These are phyloP conservation scores for Nephila pilipes DNA, from an alignment of 1,140 invertebrate genomes.

Conservation along the genomic window DNA sequence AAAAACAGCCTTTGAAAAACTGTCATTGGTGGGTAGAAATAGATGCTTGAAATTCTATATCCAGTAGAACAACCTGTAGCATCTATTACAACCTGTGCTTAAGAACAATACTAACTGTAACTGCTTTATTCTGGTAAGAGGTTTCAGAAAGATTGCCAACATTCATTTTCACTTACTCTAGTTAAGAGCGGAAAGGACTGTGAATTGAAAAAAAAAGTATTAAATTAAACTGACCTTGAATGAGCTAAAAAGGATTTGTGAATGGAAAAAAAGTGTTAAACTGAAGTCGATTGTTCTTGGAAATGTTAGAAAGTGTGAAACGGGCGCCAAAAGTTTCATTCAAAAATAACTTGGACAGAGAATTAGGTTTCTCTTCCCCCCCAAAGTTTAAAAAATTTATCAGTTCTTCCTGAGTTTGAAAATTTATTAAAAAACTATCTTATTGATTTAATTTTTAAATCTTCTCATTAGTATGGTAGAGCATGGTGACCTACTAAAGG, in stretches of 20 bases:
- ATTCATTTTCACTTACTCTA: background rate
- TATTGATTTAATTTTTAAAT: no score
- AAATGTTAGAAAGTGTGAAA: background rate
- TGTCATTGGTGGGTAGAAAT: no score
- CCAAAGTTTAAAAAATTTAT: no score
- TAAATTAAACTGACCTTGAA: background rate
- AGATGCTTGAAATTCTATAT: no score
- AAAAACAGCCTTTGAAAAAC: no score
- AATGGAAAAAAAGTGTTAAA: background rate
- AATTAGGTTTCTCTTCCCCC: no score
- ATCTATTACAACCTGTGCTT: no score
- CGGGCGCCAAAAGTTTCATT: background rate
- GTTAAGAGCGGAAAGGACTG: background rate
- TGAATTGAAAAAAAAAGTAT: background rate
- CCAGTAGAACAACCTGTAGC: no score
- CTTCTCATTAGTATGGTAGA: no score
- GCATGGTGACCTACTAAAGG: no score
- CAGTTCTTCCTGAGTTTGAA: no score
- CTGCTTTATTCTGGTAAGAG: background rate
- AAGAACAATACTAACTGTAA: background rate
- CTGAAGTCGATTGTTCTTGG: background rate
- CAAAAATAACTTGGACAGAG: background rate
- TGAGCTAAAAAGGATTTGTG: background rate
- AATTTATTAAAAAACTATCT: no score
- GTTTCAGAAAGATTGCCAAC: background rate